Base-by-base conservation (phyloP, 2,888 invertebrate genomes). In the Scaptomyza parva region DNA sequence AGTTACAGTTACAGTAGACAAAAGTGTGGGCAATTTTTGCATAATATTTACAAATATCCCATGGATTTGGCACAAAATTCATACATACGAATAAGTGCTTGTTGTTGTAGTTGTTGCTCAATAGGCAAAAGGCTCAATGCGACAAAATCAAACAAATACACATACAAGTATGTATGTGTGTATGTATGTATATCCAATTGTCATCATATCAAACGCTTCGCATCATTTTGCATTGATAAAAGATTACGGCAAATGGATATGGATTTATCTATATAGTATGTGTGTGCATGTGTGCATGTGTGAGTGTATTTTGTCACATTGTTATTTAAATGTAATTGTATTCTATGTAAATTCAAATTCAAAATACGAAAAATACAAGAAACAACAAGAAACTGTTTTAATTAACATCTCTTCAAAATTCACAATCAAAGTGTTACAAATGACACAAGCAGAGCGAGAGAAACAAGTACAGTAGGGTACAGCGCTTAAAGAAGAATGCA, bases 21-120 rank as follows among this genome's bases (percentile, higher is more conserved):
- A 60, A 63, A 63, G 63, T 57, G 58, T 48, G 48, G 47, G 43
- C 17, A 28, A 41, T 30, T 83, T 77, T 83, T 74, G 69, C 80
- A 80, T 72, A 80, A 68, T 70, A 60, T 68, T 71, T 71, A 60
- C 71, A 76, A 57, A 73, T 73, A 70, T 70, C 45, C 51, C 33
- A 64, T 58, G 60, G 72, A 60, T 60, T 68, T 54, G 50, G 26
- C 39, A n/a, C 53, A 66, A 55, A 43, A 58, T 33, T 33, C 26
- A 59, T 11, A 20, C 40, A 22, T 8, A 9, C n/a, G 6, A n/a
- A n/a, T n/a, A n/a, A n/a, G n/a, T n/a, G n/a, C n/a, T n/a, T n/a
- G n/a, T n/a, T 20, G 35, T 35, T 48, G 22, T 48, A 41, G 53
- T 64, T 69, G 11, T 28, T 20, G 44, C 30, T 44, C 37, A 52